Conservation (phyloP, 2,888 invertebrate species). For the Tipula vernalis region DNA sequence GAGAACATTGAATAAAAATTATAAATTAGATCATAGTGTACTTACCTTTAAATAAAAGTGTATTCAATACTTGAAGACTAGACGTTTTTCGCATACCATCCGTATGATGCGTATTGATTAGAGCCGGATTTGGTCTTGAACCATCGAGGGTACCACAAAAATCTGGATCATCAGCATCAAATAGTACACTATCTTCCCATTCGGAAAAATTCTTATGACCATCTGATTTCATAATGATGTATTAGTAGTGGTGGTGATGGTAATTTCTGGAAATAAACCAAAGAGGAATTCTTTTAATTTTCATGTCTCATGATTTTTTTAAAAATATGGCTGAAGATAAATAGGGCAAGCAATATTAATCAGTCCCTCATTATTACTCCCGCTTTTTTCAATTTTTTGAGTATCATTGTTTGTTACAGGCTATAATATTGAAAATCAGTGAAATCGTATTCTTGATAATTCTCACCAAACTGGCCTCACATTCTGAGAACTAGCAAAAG, state of each 20-base stretch:
- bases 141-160: conserved; percentile 21
- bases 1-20: neutral
- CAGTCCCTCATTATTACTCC: too few species aligned
- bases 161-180: conserved; percentile 35
- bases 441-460: too few species aligned
- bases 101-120: neutral
- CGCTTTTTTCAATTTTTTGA: too few species aligned
- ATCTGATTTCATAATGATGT: neutral
- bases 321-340: too few species aligned
- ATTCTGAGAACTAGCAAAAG: too few species aligned
- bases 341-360: too few species aligned
- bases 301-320: too few species aligned
- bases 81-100: neutral
- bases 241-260: neutral
- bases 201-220: conserved; percentile 21
- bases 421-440: too few species aligned
- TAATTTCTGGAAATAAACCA: neutral
- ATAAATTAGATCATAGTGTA: neutral
- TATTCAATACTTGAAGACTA: neutral
- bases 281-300: neutral
- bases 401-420: too few species aligned
- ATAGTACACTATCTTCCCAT: conserved; percentile 33
- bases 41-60: neutral
- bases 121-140: neutral
- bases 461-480: too few species aligned